A percentile compares a stretch with the other conserved stretches of the same genome.
phyloP scores from a whole-genome alignment of 2,888 invertebrate genomes.

The Oithona nana region DNA sequence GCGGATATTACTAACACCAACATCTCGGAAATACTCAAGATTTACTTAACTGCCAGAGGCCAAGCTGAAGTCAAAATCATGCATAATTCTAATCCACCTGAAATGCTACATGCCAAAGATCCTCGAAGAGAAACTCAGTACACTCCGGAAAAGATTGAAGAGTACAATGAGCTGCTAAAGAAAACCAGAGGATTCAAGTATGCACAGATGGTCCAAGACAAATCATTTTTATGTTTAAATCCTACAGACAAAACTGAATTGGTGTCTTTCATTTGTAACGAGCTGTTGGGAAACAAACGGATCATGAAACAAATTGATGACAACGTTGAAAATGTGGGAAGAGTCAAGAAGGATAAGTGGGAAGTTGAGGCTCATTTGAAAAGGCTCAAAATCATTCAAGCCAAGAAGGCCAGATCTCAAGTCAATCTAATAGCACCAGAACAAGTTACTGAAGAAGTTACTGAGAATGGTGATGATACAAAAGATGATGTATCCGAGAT shows the following conservation, averaged over 20 bases:
- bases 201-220: constrained; percentile 20
- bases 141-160: constrained; percentile 44
- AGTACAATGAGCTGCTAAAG: constrained; percentile 56
- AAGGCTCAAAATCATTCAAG: constrained; percentile 41
- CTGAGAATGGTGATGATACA: not conserved
- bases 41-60: constrained; percentile 74
- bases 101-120: not conserved
- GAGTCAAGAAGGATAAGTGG: constrained; percentile 74
- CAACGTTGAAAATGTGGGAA: constrained; percentile 55
- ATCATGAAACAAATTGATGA: constrained; percentile 36
- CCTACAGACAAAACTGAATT: constrained; percentile 71
- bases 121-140: not conserved
- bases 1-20: constrained; percentile 80
- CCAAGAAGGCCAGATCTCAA: not conserved
- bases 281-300: constrained; percentile 76
- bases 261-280: constrained; percentile 78
- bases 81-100: constrained; percentile 1
- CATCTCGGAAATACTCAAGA: constrained; percentile 71
- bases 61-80: constrained; percentile 53
- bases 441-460: not conserved
- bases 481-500: not conserved
- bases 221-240: constrained; percentile 61
- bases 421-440: not conserved
- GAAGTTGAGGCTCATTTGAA: constrained; percentile 77
- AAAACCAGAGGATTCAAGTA: constrained; percentile 57